Evolutionary conservation across 2,113 vertebrate genomes (phyloP), one percentile per base, ranked within the genome.

Genomic region (Cranoglanis bouderius): DNA sequence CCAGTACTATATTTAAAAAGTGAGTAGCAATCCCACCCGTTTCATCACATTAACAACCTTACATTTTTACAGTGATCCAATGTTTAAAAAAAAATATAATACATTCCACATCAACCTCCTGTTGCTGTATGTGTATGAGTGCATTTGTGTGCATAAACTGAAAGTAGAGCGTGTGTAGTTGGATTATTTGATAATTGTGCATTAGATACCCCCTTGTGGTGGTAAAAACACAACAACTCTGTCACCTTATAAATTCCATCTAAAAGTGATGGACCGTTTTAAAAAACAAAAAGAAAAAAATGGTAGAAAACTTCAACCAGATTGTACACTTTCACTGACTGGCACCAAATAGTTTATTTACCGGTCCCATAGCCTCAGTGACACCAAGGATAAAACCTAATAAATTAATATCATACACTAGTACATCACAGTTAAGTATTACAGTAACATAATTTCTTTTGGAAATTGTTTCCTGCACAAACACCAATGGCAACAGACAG

Each of bases 351-450:
- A 87, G 85, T 93, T 93, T 93, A 93, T 93, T 93, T 91, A 77
- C 57, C 88, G 88, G 90, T 85, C 85, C 67, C 84, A 85, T 89
- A 90, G 90, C 84, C 89, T 91, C 80, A 87, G 51, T 84, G 86
- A 90, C 91, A 90, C 51, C 72, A 88, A 88, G 88, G 81, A 91
- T 92, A 90, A 91, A 91, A 92, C 77, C 89, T 90, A 93, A 92
- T 91, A 91, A 93, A 93, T 92, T 92, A 92, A 93, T 90, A 91
- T 90, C 70, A 92, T 88, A 90, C 82, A 92, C 89, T 90, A 90
- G 75, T 89, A 91, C 88, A 90, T 85, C 85, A 91, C 87, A 70
- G 85, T 87, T 82, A 63, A 88, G 85, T 86, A 90, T 87, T 88
- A 74, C 85, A 91, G 87, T 90, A 87, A 92, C 80, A 32, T 87